A percentile compares a stretch with the other conserved stretches of the same genome.
phyloP scores from a whole-genome alignment of 1,140 invertebrate genomes.

The Caenorhabditis tropicalis region DNA sequence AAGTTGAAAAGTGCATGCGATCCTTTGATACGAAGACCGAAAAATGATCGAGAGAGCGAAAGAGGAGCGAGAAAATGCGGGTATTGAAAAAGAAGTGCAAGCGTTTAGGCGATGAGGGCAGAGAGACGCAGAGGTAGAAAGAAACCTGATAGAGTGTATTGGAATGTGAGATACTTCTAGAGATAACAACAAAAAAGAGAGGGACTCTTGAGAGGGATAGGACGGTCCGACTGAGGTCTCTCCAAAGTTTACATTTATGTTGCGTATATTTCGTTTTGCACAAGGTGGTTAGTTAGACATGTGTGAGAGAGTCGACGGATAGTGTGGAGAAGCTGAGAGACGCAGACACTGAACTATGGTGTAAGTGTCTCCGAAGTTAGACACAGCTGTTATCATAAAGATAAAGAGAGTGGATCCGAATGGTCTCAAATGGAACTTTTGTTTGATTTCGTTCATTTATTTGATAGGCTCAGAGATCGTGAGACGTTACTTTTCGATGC shows the following conservation, averaged over 20 bases:
- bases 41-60: constrained; percentile 19
- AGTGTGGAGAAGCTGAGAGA: neutral
- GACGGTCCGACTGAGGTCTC: neutral
- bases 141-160: neutral
- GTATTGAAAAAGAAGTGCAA: neutral
- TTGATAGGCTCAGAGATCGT: neutral
- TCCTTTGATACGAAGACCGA: constrained; percentile 43
- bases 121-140: neutral
- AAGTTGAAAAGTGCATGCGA: constrained; percentile 41
- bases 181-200: neutral
- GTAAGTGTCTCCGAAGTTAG: neutral
- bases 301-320: neutral
- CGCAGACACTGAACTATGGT: neutral
- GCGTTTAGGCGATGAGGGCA: neutral
- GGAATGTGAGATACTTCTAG: neutral
- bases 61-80: constrained; percentile 6
- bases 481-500: no score
- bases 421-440: neutral
- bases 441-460: neutral
- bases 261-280: neutral
- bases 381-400: neutral
- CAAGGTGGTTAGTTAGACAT: neutral
- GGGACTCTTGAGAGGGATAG: neutral
- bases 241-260: constrained; percentile 32
- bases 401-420: neutral